Evolutionary conservation across 2,888 invertebrate genomes (phyloP).

Genomic region (Leuctra nigra): DNA sequence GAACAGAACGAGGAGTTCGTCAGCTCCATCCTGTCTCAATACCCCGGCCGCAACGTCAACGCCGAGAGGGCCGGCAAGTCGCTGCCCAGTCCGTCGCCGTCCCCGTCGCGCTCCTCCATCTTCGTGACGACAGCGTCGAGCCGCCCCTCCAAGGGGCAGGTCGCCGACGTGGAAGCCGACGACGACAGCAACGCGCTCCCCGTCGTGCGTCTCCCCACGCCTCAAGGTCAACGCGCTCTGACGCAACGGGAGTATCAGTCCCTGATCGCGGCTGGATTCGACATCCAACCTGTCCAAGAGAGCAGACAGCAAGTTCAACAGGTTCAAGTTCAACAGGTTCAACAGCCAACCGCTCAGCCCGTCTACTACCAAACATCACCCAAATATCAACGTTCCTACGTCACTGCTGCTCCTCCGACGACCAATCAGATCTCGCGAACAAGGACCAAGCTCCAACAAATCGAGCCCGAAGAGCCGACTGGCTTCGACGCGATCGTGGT

Average conservation of each 20-base stretch:
- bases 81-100: not conserved
- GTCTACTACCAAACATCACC: conserved; percentile 18
- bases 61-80: conserved; percentile 5
- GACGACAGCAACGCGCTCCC: conserved; percentile 21
- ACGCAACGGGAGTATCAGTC: conserved; percentile 28
- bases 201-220: conserved; percentile 27
- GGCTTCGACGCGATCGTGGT: not conserved
- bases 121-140: conserved; percentile 23
- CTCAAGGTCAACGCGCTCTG: conserved; percentile 28
- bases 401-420: conserved; percentile 17
- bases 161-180: conserved; percentile 5
- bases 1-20: conserved; percentile 11
- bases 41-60: conserved; percentile 17
- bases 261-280: conserved; percentile 28
- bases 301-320: not conserved
- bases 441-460: not conserved
- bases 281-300: conserved; percentile 22
- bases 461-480: too few species aligned
- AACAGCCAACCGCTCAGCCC: not conserved
- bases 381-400: conserved; percentile 24
- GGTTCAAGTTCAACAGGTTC: not conserved
- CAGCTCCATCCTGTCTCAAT: conserved; percentile 15
- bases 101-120: conserved; percentile 25
- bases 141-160: not conserved
- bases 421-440: conserved; percentile 14